These are phyloP conservation scores for Lucilia cuprina DNA, from an alignment of 1,140 invertebrate species.

Conservation along the genomic window DNA sequence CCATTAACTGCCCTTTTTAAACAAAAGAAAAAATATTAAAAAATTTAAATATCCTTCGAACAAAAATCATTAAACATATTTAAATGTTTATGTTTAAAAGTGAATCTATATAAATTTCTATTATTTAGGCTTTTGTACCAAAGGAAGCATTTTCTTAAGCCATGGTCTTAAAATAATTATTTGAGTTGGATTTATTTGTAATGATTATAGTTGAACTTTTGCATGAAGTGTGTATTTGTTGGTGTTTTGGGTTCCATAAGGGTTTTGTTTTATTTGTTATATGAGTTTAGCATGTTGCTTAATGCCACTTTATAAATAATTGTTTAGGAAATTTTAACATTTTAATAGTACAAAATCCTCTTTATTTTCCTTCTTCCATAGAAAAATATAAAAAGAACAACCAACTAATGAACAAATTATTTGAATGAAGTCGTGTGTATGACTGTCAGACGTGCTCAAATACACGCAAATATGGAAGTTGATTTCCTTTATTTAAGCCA, in stretches of 20 bases:
- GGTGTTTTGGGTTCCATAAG: background rate
- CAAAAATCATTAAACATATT: background rate
- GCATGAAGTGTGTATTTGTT: background rate
- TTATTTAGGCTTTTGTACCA: no score
- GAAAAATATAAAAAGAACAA: no score
- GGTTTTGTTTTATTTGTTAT: background rate
- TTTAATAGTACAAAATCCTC: conserved; percentile 10
- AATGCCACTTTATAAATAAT: conserved; percentile 30
- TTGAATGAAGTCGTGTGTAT: background rate
- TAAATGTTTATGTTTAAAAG: background rate
- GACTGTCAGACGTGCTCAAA: background rate
- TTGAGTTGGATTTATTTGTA: background rate
- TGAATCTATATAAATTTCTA: background rate
- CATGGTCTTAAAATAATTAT: conserved; percentile 1
- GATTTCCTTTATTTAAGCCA: background rate
- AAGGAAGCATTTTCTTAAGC: no score
- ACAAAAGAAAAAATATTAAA: background rate
- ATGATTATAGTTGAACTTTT: background rate
- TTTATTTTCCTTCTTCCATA: background rate
- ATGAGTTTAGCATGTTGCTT: conserved; percentile 26
- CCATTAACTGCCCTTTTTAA: background rate
- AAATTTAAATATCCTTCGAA: background rate
- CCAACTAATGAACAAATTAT: background rate
- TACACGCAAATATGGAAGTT: background rate
- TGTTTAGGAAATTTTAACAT: conserved; percentile 23